Conservation (phyloP, 1,140 invertebrate species). For the Micrasema minimum region DNA sequence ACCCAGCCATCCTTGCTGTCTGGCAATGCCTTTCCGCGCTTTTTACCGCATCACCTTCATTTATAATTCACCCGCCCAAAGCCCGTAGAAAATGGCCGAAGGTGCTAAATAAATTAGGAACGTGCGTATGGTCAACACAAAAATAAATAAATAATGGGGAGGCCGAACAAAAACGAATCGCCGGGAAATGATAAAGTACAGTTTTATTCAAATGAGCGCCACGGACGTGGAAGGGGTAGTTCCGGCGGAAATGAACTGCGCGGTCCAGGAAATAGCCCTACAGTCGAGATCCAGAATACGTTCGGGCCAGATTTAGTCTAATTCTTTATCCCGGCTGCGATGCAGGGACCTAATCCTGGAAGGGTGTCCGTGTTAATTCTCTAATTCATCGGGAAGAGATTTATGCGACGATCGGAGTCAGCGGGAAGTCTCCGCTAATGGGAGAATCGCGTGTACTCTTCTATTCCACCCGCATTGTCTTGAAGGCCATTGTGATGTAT, state of each 20-base stretch:
- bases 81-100: too few species aligned
- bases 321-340: conserved; percentile 1
- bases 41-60: too few species aligned
- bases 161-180: conserved; percentile 48
- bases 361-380: conserved; percentile 34
- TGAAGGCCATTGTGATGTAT: background rate
- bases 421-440: background rate
- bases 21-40: too few species aligned
- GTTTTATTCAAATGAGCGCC: conserved; percentile 52
- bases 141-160: conserved; percentile 49
- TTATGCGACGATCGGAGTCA: conserved; percentile 23
- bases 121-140: conserved; percentile 46
- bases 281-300: conserved; percentile 24
- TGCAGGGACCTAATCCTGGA: background rate
- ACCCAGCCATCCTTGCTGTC: too few species aligned
- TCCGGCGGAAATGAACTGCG: conserved; percentile 50
- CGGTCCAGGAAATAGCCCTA: conserved; percentile 49
- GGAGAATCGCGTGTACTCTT: background rate
- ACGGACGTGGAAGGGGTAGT: background rate
- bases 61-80: too few species aligned
- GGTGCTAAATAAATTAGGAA: conserved; percentile 52
- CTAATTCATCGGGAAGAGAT: conserved; percentile 37
- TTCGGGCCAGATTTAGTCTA: conserved; percentile 20
- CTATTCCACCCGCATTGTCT: conserved; percentile 11
- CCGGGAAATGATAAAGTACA: conserved; percentile 50